These are phyloP conservation scores for Maniola hyperantus DNA, from an alignment of 2,888 invertebrate species.

Conservation along the genomic window DNA sequence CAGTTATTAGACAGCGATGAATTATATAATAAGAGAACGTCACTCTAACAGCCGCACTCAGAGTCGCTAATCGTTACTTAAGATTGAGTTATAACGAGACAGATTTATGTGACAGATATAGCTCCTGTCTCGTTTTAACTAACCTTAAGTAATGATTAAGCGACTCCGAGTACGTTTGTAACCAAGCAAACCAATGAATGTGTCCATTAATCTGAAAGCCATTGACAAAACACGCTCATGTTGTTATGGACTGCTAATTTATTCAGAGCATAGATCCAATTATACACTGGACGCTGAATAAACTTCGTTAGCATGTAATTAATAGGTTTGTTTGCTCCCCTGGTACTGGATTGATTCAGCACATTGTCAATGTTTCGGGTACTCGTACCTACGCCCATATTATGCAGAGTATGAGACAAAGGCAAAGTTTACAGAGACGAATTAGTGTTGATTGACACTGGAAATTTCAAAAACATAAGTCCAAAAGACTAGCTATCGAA, in stretches of 20 bases:
- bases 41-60: no score
- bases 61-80: no score
- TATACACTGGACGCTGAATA: slow-evolving; percentile 64
- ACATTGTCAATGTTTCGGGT: slow-evolving; percentile 21
- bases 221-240: slow-evolving; percentile 30
- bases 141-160: no score
- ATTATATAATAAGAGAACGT: background rate
- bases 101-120: no score
- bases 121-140: no score
- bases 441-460: background rate
- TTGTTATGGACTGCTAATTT: slow-evolving; percentile 50
- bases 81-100: no score
- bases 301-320: slow-evolving; percentile 72
- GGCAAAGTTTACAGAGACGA: background rate
- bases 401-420: background rate
- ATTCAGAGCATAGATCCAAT: slow-evolving; percentile 70
- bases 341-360: slow-evolving; percentile 29
- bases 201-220: slow-evolving; percentile 25
- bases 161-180: no score
- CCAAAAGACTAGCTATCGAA: background rate
- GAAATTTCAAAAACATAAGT: background rate
- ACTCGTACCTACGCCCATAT: background rate
- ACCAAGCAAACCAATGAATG: slow-evolving; percentile 21
- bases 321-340: slow-evolving; percentile 58
- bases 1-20: no score